Percentiles rank a stretch among this genome's conserved stretches.
phyloP scores from a whole-genome alignment of 2,888 invertebrate genomes.

The Muscina levida region DNA sequence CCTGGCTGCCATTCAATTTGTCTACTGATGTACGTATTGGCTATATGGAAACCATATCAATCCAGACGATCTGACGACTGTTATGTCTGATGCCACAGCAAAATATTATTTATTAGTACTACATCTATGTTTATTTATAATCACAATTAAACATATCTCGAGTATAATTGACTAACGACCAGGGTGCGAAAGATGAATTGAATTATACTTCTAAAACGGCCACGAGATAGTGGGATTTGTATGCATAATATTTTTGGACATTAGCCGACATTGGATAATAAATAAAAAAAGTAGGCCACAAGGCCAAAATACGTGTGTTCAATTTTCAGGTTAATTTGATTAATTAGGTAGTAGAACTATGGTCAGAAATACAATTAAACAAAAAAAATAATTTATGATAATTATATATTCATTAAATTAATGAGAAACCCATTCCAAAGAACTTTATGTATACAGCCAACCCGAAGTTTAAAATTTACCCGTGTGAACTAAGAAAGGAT shows the following conservation, averaged over 20 bases:
- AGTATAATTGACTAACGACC: slow-evolving; percentile 12
- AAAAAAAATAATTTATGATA: too few species aligned
- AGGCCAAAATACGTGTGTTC: too few species aligned
- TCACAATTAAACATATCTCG: neutral
- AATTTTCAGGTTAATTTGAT: too few species aligned
- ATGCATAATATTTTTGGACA: neutral
- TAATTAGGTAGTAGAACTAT: too few species aligned
- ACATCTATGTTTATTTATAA: slow-evolving; percentile 25
- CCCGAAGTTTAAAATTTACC: too few species aligned
- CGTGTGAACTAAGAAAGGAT: too few species aligned
- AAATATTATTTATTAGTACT: slow-evolving; percentile 43
- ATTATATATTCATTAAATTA: too few species aligned
- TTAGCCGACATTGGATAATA: neutral
- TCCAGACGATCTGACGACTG: slow-evolving; percentile 61
- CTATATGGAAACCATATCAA: slow-evolving; percentile 45
- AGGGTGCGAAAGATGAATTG: slow-evolving; percentile 14
- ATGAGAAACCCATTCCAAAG: too few species aligned
- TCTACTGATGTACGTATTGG: neutral
- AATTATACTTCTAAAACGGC: slow-evolving; percentile 11
- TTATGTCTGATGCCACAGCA: slow-evolving; percentile 43
- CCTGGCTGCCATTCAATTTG: neutral
- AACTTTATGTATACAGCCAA: too few species aligned
- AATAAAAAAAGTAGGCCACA: neutral
- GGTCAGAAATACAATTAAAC: too few species aligned
- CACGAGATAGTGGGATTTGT: neutral